phyloP scores from a whole-genome alignment of 2,888 invertebrate species.

The Tetragonula carbonaria region DNA sequence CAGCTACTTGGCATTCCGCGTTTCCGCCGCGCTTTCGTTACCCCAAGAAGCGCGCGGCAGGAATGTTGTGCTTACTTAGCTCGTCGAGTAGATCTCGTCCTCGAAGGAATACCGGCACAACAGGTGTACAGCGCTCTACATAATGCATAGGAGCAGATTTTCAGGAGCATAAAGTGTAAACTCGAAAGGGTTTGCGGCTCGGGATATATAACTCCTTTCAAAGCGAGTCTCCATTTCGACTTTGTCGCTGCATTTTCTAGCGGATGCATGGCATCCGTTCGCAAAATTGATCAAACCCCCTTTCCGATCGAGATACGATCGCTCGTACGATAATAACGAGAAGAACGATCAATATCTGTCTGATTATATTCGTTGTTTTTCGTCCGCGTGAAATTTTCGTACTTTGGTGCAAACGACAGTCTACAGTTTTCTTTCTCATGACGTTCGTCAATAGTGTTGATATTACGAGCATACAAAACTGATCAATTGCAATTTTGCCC shows the following conservation, averaged over 20 bases:
- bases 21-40: slow-evolving; percentile 59
- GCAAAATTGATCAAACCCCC: not conserved
- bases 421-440: too few relatives aligned
- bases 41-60: slow-evolving; percentile 55
- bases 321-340: too few relatives aligned
- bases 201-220: not conserved
- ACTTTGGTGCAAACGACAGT: not conserved
- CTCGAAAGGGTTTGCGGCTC: slow-evolving; percentile 7
- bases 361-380: not conserved
- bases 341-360: not conserved
- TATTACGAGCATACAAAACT: too few relatives aligned
- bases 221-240: not conserved
- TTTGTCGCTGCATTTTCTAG: not conserved
- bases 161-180: slow-evolving; percentile 24
- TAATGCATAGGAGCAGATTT: slow-evolving; percentile 53
- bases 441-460: too few relatives aligned
- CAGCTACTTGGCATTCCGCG: slow-evolving; percentile 60
- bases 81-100: slow-evolving; percentile 51
- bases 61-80: slow-evolving; percentile 58
- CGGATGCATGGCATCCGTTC: not conserved
- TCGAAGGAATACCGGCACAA: slow-evolving; percentile 58
- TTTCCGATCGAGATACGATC: not conserved
- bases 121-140: slow-evolving; percentile 56
- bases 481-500: too few relatives aligned
- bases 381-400: not conserved